A percentile compares a stretch with the other conserved stretches of the same genome.
These are phyloP conservation scores for Augiades crinisus DNA, from an alignment of 2,888 invertebrate species.

Conservation along the genomic window DNA sequence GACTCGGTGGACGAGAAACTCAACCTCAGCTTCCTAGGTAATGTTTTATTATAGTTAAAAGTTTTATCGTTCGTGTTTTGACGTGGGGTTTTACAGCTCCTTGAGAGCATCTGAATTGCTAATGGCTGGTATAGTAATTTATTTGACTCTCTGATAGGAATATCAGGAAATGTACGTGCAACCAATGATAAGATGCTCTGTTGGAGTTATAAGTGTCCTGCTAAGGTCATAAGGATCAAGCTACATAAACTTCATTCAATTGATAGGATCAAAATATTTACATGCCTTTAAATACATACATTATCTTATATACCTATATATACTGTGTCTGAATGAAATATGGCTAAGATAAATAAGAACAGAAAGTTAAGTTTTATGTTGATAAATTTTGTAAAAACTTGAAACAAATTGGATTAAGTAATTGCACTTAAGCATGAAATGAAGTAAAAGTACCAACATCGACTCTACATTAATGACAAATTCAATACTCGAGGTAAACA, in stretches of 20 bases:
- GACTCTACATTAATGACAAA: background rate
- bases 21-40: conserved; percentile 78
- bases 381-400: background rate
- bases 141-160: conserved; percentile 31
- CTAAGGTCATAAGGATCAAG: conserved; percentile 27
- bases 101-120: conserved; percentile 14
- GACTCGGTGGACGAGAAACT: conserved; percentile 73
- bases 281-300: too few relatives aligned
- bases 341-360: too few relatives aligned
- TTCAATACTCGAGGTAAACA: background rate
- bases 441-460: background rate
- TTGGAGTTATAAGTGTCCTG: conserved; percentile 25
- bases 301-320: background rate
- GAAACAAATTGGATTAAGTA: too few relatives aligned
- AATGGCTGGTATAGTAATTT: conserved; percentile 17
- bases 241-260: conserved; percentile 2
- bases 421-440: background rate
- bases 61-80: conserved; percentile 22
- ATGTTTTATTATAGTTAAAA: conserved; percentile 30
- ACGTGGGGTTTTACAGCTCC: conserved; percentile 11
- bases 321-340: too few relatives aligned
- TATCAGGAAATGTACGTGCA: conserved; percentile 35
- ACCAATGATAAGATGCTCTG: conserved; percentile 30
- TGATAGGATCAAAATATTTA: conserved; percentile 11
- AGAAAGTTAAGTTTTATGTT: background rate